Conservation (phyloP, 1,140 invertebrate species). For the Brachionus paranguensis region DNA sequence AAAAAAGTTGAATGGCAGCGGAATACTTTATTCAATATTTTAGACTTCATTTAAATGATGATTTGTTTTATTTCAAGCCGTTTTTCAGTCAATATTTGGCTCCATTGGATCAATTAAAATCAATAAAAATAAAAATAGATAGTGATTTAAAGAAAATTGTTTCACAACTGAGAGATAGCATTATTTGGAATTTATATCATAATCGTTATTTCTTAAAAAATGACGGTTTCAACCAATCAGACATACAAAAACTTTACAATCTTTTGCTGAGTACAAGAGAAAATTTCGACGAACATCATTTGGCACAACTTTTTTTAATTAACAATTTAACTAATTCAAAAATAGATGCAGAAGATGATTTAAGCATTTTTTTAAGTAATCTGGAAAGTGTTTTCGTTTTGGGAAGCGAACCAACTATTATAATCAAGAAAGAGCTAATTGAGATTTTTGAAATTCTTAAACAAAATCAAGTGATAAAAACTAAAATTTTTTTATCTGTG, state of each 20-base stretch:
- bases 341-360: neutral
- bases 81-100: neutral
- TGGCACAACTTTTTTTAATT: neutral
- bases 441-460: neutral
- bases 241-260: neutral
- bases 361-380: neutral
- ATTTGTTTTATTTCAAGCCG: neutral
- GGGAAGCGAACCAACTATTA: neutral
- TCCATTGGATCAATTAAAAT: neutral
- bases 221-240: neutral
- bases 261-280: neutral
- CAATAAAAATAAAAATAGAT: neutral
- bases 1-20: neutral
- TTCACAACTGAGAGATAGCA: neutral
- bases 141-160: neutral
- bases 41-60: neutral
- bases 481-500: neutral
- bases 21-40: neutral
- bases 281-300: neutral
- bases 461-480: neutral
- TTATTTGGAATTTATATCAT: neutral
- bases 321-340: neutral
- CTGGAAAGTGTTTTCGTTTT: neutral
- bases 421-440: neutral
- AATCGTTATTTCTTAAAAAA: neutral